A percentile compares a stretch with the other conserved stretches of the same genome.
Evolutionary conservation across 2,888 invertebrate genomes (phyloP).

Genomic region (Diaperis boleti): DNA sequence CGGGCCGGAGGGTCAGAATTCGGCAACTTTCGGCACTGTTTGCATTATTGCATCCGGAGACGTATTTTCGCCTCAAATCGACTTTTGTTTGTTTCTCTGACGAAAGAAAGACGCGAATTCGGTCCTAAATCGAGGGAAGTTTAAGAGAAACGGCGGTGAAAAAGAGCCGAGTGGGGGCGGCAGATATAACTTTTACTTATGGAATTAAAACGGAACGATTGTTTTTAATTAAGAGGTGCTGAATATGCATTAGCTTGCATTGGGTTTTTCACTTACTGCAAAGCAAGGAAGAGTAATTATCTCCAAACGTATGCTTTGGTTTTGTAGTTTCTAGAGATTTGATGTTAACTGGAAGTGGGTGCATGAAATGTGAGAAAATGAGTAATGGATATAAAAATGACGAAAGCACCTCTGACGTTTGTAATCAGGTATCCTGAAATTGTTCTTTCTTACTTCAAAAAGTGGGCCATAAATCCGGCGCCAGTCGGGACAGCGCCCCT

Average conservation of each 20-base stretch:
- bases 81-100: conserved; percentile 15
- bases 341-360: too few relatives aligned
- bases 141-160: conserved; percentile 8
- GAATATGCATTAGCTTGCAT: neutral
- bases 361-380: too few relatives aligned
- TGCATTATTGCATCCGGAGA: conserved; percentile 19
- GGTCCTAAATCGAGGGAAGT: conserved; percentile 9
- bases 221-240: neutral
- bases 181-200: neutral
- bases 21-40: conserved; percentile 21
- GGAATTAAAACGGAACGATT: neutral
- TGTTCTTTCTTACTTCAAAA: too few relatives aligned
- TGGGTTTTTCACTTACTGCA: too few relatives aligned
- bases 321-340: too few relatives aligned
- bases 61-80: conserved; percentile 17
- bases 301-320: too few relatives aligned
- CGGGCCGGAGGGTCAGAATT: conserved; percentile 23
- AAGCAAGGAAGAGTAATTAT: too few relatives aligned
- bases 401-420: too few relatives aligned
- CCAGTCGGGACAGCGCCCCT: too few relatives aligned
- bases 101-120: conserved; percentile 3
- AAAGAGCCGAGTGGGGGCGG: neutral
- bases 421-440: too few relatives aligned
- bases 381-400: too few relatives aligned
- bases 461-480: too few relatives aligned